Conservation (phyloP, 2,797 vertebrate species). For the Eidolon dupreanum region DNA sequence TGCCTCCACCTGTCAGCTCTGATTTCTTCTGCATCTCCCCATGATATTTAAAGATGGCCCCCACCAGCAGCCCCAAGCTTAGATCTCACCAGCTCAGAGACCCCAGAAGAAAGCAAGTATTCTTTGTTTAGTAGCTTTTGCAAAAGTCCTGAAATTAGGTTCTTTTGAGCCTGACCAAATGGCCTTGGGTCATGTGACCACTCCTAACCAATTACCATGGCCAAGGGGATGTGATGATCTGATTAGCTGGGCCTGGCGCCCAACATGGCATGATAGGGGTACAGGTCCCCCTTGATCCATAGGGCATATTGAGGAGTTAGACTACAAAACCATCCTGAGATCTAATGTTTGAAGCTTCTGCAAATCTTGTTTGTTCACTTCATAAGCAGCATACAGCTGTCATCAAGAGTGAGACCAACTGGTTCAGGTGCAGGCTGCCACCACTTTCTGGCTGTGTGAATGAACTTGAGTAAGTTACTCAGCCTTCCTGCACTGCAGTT, state of each 20-base stretch:
- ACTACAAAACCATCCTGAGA: not conserved
- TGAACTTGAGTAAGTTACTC: not conserved
- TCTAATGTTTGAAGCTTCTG: not conserved
- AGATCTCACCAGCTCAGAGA: not conserved
- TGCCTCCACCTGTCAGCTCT: not conserved
- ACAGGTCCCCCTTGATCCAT: not conserved
- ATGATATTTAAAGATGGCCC: not conserved
- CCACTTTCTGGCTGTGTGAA: not conserved
- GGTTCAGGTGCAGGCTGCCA: not conserved
- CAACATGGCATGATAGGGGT: not conserved
- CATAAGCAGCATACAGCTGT: not conserved
- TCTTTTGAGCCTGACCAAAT: not conserved
- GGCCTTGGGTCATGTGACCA: not conserved
- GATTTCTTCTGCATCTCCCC: not conserved
- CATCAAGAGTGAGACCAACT: not conserved
- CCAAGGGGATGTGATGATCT: not conserved
- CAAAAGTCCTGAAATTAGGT: not conserved
- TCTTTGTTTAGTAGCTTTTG: not conserved
- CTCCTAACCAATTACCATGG: not conserved
- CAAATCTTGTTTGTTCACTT: not conserved
- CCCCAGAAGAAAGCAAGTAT: not conserved
- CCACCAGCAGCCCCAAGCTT: not conserved
- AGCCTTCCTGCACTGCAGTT: not conserved
- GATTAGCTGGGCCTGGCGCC: not conserved
- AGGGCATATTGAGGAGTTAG: not conserved